Evolutionary conservation across 2,888 invertebrate species (phyloP), one percentile per base, ranked within the genome.

Genomic region (Ophion costatus): DNA sequence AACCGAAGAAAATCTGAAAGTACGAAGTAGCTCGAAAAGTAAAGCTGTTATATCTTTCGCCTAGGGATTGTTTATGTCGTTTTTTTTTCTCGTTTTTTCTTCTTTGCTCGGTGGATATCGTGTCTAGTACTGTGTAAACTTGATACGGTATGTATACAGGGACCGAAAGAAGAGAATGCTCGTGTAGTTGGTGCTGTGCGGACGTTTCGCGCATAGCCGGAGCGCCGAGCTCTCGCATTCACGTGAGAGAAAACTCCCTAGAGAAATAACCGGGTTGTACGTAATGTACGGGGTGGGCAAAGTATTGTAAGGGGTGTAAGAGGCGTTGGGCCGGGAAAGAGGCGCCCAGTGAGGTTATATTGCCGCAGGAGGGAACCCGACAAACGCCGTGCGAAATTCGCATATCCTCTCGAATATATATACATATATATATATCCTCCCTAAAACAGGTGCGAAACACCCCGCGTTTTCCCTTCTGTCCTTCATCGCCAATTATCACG

Each of bases 241-340:
- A 80, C 91, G 89, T 91, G 91, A 87, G 91, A 91, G 91, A 91
- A 91, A 92, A 91, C 90, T 92, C 92, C 92, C 92, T 90, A 89
- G 92, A 92, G 92, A 92, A 92, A 92, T 92, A 92, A 92, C 91
- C 91, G 88, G 89, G 89, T 90, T 91, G 92, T 91, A 89, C 91
- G 92, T 92, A 92, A 92, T 92, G 91, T 89, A 91, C 91, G 92
- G 90, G 80, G 51, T 51, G 51, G 51, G 63, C 57, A 80, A 83
- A 91, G 91, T 88, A 92, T 91, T 92, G 91, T 91, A 91, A 89
- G 89, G 89, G 90, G 89, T 88, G 88, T 89, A 88, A 89, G 90
- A 90, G 88, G 82, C 81, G 78, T 76, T 74, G 77, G 82, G 78
- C 70, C 57, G 79, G 84, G 85, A 83, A 67, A 82, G 78, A 84